Base-by-base conservation (phyloP, 2,797 vertebrate species). In the Pristis pectinata region DNA sequence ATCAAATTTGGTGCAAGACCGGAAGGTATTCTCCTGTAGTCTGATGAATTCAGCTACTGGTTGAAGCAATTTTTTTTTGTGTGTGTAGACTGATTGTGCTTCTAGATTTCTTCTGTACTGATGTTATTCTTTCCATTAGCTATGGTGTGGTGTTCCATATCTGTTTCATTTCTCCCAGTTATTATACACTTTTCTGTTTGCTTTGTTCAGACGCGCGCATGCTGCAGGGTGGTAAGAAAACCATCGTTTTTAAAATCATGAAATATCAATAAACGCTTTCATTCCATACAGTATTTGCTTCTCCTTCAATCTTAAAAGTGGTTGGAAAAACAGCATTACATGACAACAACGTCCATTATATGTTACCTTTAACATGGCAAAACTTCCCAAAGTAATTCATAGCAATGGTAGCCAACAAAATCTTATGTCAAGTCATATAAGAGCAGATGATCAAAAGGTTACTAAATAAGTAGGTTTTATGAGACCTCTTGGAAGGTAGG, bases 231-330 rank as follows among this genome's bases (percentile, higher is more conserved):
- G n/a, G 34, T 24, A 64, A 91, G n/a, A 41, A 91, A 64, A 37
- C 87, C 61, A 67, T 64, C 91, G 87, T 22, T 91, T 91, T 91
- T 91, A n/a, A n/a, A n/a, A 61, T 91, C 87, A 41, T 41, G 34
- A 91, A 41, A 44, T 67, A 41, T 41, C 87, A 91, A 91, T 91
- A 91, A 91, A 91, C 11, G 87, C 91, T 91, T 91, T 91, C n/a
- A 91, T 41, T 91, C 87, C 22, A 44, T 67, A 24, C 91, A 59
- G 3, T n/a, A 41, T 91, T 91, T 91, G 59, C 19, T 64, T 67
- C 64, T 91, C 19, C n/a, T 89, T 89, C 61, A 89, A 89, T n/a
- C 34, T 37, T 22, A 41, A 15, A 87, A 59, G 13, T 56, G 53
- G 11, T 87, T 87, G 4, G 27, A 59, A 59, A 27, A 59, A 59